These are phyloP conservation scores for Turnix velox DNA, from an alignment of 2,113 vertebrate genomes.

Conservation along the genomic window DNA sequence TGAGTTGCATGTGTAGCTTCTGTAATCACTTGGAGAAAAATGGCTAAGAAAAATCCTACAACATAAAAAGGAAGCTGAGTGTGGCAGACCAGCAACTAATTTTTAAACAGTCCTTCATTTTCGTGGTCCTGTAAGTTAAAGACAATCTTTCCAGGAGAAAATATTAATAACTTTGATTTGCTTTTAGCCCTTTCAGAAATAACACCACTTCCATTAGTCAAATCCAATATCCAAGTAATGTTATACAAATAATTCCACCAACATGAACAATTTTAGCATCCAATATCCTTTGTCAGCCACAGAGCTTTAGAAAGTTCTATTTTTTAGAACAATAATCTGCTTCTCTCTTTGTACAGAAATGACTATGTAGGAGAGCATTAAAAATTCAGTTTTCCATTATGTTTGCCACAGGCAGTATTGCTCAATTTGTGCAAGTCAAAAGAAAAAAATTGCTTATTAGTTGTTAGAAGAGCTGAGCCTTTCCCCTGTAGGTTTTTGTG, in stretches of 20 bases:
- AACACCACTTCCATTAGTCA: background rate
- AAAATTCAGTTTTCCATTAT: conserved; percentile 74
- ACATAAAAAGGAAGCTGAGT: background rate
- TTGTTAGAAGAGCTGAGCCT: conserved; percentile 61
- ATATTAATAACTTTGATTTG: conserved; percentile 13
- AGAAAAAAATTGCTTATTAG: conserved; percentile 70
- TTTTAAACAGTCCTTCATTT: background rate
- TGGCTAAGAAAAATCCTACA: background rate
- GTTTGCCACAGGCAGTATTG: conserved; percentile 72
- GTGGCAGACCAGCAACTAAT: background rate
- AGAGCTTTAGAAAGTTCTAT: conserved; percentile 55
- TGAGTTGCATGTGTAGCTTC: background rate
- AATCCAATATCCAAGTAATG: conserved; percentile 9
- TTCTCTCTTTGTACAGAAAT: conserved; percentile 68
- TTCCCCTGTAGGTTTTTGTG: conserved; percentile 58
- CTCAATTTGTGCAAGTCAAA: conserved; percentile 72
- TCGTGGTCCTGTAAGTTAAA: background rate
- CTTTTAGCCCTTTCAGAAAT: background rate
- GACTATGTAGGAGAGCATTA: conserved; percentile 56
- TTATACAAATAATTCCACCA: conserved; percentile 33
- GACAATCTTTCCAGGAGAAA: background rate
- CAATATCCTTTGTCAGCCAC: conserved; percentile 9
- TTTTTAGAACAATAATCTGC: conserved; percentile 65
- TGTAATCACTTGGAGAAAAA: background rate
- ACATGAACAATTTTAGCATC: conserved; percentile 26